Evolutionary conservation across 2,113 vertebrate genomes (phyloP), one percentile per base, ranked within the genome.

Genomic region (Polypterus senegalus): DNA sequence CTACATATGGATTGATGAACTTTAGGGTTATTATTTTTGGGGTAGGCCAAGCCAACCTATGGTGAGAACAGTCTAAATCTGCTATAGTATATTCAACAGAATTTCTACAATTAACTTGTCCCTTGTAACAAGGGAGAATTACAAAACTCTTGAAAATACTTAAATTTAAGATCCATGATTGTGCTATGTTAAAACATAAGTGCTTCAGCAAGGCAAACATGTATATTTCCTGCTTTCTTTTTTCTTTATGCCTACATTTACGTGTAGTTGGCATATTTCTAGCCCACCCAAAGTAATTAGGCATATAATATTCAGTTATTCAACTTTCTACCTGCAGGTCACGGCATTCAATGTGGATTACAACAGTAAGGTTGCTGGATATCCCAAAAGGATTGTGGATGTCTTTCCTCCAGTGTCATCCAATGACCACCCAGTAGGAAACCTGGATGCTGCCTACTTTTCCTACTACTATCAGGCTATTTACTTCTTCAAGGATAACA

Each of bases 341-440:
- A 72, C 70, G 3, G 70, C 70, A 27, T 72, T 72, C 53, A 67
- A 59, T 43, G 49, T 72, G 3, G 68, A 72, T 4, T 45, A 47
- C 45, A 61, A 70, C 49, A 62, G 62, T 43, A 65, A 65, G 45
- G 58, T 61, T 3, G 64, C 58, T 11, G 48, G 64, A 5, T 70
- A 54, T 49, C 70, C 70, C 46, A 72, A 65, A 57, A 46, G 61
- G 48, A 70, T 72, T 5, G n/a, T 59, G 11, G 70, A 72, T 3
- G 57, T 72, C 9, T 72, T 72, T 9, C 68, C 70, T 5, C 10
- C 70, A 2, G 61, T 65, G 46, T 62, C 65, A 46, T 48, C 65
- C 8, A 46, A 45, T 2, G 70, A 70, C 48, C 70, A 70, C 47
- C 70, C 70, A 4, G 49, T 55, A 47, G 63, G 65, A 4, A 58